A percentile compares a stretch with the other conserved stretches of the same genome.
Evolutionary conservation across 2,113 vertebrate species (phyloP).

Genomic region (Callithrix jacchus): DNA sequence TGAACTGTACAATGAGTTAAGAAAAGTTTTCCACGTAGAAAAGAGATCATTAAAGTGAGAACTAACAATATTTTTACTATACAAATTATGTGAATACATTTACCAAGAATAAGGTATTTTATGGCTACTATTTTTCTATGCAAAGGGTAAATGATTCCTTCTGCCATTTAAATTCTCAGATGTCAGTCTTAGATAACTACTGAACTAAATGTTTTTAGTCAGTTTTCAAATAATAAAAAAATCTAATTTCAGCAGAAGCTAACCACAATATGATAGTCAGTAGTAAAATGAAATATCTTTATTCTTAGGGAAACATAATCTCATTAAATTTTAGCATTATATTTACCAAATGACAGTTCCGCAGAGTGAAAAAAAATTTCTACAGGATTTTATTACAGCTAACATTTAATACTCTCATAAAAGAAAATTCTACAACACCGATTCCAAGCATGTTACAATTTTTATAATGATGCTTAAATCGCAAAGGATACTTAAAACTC

Average conservation of each 20-base stretch:
- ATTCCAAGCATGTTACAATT: neutral
- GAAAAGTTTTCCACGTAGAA: slow-evolving; percentile 56
- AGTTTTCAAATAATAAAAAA: slow-evolving; percentile 41
- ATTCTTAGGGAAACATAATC: slow-evolving; percentile 32
- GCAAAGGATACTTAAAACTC: slow-evolving; percentile 93
- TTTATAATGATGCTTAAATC: slow-evolving; percentile 4
- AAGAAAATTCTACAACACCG: neutral
- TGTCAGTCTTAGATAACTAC: neutral
- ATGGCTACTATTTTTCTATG: neutral
- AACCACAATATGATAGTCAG: neutral
- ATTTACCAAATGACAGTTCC: neutral
- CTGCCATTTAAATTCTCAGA: neutral
- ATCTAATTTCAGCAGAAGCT: neutral
- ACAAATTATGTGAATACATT: slow-evolving; percentile 32
- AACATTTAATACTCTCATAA: neutral
- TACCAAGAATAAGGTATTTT: slow-evolving; percentile 44
- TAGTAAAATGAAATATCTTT: neutral
- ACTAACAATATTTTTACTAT: slow-evolving; percentile 11
- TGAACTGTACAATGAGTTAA: slow-evolving; percentile 82
- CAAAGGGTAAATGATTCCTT: neutral
- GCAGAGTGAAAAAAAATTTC: neutral
- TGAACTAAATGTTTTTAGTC: neutral
- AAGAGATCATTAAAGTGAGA: slow-evolving; percentile 25
- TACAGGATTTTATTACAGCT: slow-evolving; percentile 17
- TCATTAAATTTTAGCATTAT: neutral